Evolutionary conservation across 1,140 invertebrate species (phyloP).

Genomic region (Scaptomyza montana): DNA sequence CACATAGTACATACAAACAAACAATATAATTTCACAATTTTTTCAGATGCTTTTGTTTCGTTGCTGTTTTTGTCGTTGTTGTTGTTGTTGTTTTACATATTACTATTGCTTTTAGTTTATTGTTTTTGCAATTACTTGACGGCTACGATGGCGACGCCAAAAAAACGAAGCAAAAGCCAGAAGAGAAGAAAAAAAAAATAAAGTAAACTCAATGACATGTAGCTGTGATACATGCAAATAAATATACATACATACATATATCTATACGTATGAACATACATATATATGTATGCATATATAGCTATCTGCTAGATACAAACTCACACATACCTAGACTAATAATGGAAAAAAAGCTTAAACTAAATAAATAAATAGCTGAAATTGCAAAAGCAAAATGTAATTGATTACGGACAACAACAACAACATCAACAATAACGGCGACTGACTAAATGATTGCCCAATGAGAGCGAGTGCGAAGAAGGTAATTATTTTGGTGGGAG

Average conservation of each 20-base stretch:
- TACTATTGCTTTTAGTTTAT: constrained; percentile 80
- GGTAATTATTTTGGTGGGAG: background rate
- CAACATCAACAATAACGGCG: constrained; percentile 36
- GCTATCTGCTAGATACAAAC: constrained; percentile 74
- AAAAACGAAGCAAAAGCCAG: constrained; percentile 52
- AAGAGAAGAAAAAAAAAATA: constrained; percentile 34
- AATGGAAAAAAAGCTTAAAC: constrained; percentile 77
- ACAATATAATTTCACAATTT: constrained; percentile 75
- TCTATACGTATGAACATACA: background rate
- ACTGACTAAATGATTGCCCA: constrained; percentile 77
- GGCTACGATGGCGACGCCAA: constrained; percentile 54
- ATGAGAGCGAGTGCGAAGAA: constrained; percentile 61
- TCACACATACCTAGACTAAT: constrained; percentile 61
- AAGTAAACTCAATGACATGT: constrained; percentile 70
- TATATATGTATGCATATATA: constrained; percentile 15
- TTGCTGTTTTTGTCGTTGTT: constrained; percentile 9
- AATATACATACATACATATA: constrained; percentile 25
- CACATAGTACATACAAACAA: constrained; percentile 40
- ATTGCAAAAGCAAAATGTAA: constrained; percentile 81
- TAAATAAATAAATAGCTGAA: constrained; percentile 81
- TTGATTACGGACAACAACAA: constrained; percentile 73
- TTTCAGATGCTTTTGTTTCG: constrained; percentile 47
- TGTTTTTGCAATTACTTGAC: constrained; percentile 77
- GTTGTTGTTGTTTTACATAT: constrained; percentile 59
- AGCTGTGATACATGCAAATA: constrained; percentile 29